Evolutionary conservation across 2,797 vertebrate species (phyloP).

Genomic region (Danionella dracula): DNA sequence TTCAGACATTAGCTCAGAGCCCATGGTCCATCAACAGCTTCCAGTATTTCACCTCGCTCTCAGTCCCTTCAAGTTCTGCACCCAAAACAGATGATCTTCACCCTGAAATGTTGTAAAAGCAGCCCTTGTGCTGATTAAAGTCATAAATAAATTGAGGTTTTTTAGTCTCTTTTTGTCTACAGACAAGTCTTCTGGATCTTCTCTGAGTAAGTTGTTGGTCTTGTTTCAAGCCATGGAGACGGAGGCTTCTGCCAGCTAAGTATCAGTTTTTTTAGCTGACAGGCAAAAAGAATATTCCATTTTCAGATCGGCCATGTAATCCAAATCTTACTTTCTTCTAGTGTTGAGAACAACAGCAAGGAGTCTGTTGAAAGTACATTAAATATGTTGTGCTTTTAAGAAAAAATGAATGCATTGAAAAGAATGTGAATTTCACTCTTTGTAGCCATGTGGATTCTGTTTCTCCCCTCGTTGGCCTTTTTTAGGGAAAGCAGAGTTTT

Average conservation of each 20-base stretch:
- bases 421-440: no score
- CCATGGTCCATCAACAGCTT: conserved; percentile 50
- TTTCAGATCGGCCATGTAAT: background rate
- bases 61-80: background rate
- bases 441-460: no score
- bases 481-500: no score
- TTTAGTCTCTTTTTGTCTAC: conserved; percentile 21
- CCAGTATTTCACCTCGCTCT: conserved; percentile 35
- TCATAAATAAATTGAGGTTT: no score
- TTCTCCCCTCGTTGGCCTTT: no score
- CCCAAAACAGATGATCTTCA: conserved; percentile 4
- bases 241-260: conserved; percentile 20
- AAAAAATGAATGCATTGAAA: no score
- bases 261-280: conserved; percentile 17
- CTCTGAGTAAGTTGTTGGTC: conserved; percentile 38
- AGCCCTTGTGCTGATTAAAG: background rate
- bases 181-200: conserved; percentile 14
- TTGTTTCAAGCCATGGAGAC: conserved; percentile 28
- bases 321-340: no score
- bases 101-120: background rate
- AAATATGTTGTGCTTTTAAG: no score
- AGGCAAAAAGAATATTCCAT: background rate
- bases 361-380: no score
- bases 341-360: no score
- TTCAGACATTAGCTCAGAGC: conserved; percentile 40